Conservation (phyloP, 1,140 invertebrate species). For the Sitobion miscanthi region DNA sequence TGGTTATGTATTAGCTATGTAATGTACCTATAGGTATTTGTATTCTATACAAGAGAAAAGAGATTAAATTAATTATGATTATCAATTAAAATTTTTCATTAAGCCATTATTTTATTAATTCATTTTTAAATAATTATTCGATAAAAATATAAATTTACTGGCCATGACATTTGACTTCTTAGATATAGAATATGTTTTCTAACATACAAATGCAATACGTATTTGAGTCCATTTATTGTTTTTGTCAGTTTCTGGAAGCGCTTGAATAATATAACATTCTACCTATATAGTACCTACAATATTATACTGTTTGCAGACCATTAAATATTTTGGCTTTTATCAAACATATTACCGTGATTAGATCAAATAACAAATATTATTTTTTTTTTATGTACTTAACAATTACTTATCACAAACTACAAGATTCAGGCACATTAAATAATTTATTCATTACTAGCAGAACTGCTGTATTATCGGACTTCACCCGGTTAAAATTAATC, state of each 20-base stretch:
- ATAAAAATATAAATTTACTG: not conserved
- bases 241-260: not conserved
- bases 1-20: too few species aligned
- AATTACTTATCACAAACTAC: not conserved
- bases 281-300: not conserved
- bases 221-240: not conserved
- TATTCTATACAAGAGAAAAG: too few species aligned
- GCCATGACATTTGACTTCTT: slow-evolving; percentile 15
- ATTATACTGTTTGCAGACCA: not conserved
- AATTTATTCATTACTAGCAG: not conserved
- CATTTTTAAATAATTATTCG: slow-evolving; percentile 20
- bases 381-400: not conserved
- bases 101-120: slow-evolving; percentile 20
- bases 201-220: not conserved
- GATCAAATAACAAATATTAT: not conserved
- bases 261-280: not conserved
- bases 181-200: not conserved
- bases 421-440: not conserved
- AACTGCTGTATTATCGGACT: too few species aligned
- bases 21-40: too few species aligned
- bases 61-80: not conserved
- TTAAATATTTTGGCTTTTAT: not conserved
- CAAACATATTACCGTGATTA: not conserved
- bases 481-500: too few species aligned
- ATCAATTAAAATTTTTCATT: not conserved